Base-by-base conservation (phyloP, 2,888 invertebrate genomes). In the Drosophila pseudotalamancana region DNA sequence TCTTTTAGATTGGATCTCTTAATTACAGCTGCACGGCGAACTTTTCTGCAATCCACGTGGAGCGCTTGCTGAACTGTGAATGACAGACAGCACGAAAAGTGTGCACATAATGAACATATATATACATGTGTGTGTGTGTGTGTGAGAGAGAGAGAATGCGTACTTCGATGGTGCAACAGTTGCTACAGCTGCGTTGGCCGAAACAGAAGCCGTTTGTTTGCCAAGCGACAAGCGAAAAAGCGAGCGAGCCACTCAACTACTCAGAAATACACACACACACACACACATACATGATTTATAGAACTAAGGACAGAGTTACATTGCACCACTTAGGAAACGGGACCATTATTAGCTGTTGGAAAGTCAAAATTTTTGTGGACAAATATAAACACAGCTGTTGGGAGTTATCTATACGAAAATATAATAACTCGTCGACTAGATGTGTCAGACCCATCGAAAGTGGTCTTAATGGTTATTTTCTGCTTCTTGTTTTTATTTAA, bases 351-450 rank as follows among this genome's bases (percentile, higher is more conserved):
- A 46, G 45, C 53, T 9, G 8, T 12, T 29, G 14, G 25, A 70
- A 63, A 54, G 45, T 74, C 53, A 11, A 57, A 74, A 42, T 31
- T 49, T 50, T 43, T 18, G 19, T 46, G 35, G 4, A 16, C 39
- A 57, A 70, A 72, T 50, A 50, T 62, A 18, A 46, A 68, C 32
- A 74, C 27, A 56, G 32, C 27, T 53, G 55, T 40, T 40, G n/a
- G 16, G 3, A 34, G 12, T 11, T 53, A 23, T 23, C 42, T 16
- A 14, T 27, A 14, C 6, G 6, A 49, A 46, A 51, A 27, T 39
- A 45, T 45, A 37, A 43, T 43, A 35, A 50, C 12, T 32, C 23
- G 8, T 8, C n/a, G 21, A 18, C 31, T 34, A 40, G 40, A 25
- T 25, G 40, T 42, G 21, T 16, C 25, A 42, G 11, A 42, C 11